Percentiles rank a stretch among this genome's conserved stretches.
Evolutionary conservation across 1,140 invertebrate species (phyloP).

Genomic region (Drosophila azteca): DNA sequence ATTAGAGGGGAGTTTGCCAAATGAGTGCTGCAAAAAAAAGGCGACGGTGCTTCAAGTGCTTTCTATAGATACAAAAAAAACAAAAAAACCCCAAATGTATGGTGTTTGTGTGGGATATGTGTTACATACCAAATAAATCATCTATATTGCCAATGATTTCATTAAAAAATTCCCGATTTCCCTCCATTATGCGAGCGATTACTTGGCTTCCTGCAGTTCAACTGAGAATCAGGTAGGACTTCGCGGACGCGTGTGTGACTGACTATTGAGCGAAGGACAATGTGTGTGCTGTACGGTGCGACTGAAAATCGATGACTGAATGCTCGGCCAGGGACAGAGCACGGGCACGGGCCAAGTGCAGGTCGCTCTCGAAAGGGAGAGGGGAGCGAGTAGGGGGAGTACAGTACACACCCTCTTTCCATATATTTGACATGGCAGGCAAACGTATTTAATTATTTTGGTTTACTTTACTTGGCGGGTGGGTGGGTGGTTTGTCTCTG

Average conservation of each 20-base stretch:
- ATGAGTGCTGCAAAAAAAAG: conserved; percentile 38
- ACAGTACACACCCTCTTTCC: neutral
- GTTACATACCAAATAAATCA: conserved; percentile 78
- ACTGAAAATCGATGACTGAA: conserved; percentile 73
- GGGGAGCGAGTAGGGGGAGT: too few relatives aligned
- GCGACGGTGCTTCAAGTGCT: conserved; percentile 32
- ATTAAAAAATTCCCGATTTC: conserved; percentile 77
- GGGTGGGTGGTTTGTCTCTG: conserved; percentile 2
- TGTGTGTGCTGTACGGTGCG: conserved; percentile 39
- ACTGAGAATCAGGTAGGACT: neutral
- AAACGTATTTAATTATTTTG: conserved; percentile 75
- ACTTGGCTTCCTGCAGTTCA: neutral
- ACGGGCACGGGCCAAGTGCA: neutral
- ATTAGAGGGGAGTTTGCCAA: conserved; percentile 12
- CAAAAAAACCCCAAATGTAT: neutral
- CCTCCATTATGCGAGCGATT: conserved; percentile 48
- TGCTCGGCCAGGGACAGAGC: conserved; percentile 19
- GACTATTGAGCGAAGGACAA: conserved; percentile 24
- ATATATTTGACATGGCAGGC: conserved; percentile 62
- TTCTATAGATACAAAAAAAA: neutral
- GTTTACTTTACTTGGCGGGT: conserved; percentile 24
- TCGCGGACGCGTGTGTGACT: conserved; percentile 29
- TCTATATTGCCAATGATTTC: conserved; percentile 80
- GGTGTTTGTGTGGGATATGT: neutral
- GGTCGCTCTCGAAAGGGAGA: neutral